phyloP scores from a whole-genome alignment of 2,888 invertebrate species.

The Calameuta filiformis region DNA sequence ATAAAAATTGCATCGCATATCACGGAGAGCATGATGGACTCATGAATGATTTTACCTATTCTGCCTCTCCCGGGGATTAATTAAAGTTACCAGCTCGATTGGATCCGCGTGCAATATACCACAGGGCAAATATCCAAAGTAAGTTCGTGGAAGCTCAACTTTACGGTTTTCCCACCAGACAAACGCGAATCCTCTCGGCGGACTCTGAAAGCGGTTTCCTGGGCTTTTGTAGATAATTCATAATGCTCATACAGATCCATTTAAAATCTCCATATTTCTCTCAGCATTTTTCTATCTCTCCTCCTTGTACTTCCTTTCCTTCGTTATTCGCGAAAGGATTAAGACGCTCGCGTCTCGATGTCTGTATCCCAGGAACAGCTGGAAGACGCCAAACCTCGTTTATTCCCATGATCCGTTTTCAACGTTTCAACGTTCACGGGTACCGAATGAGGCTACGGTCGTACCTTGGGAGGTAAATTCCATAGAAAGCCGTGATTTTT shows the following conservation, averaged over 20 bases:
- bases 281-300: not conserved
- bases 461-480: slow-evolving; percentile 35
- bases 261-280: not conserved
- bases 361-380: not conserved
- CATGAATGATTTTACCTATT: not conserved
- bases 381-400: not conserved
- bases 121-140: not conserved
- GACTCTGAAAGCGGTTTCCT: not conserved
- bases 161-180: not conserved
- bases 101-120: not conserved
- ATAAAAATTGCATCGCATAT: not conserved
- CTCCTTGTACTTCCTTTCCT: not conserved
- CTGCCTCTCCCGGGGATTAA: not conserved
- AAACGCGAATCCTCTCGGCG: not conserved
- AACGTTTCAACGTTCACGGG: not conserved
- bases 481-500: slow-evolving; percentile 54
- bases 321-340: not conserved
- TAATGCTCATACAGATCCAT: not conserved
- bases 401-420: not conserved
- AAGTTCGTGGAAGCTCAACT: not conserved
- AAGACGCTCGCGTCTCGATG: not conserved
- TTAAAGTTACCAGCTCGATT: not conserved
- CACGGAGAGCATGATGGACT: not conserved
- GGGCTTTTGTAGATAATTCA: not conserved
- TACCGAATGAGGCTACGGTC: not conserved